phyloP scores from a whole-genome alignment of 2,797 vertebrate species.

The Diglossa cyanea region DNA sequence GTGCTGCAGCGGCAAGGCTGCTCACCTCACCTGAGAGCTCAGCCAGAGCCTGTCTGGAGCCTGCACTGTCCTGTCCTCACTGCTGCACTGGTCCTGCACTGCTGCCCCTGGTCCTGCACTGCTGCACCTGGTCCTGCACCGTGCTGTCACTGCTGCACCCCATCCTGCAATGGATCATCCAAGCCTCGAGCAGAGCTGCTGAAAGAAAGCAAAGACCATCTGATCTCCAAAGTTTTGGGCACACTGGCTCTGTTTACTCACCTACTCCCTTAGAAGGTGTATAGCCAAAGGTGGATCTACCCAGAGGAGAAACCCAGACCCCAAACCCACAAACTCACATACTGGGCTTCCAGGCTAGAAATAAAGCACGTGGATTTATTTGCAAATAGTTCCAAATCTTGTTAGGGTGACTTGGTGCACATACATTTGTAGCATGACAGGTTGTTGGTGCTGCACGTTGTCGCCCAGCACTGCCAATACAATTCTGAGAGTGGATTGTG shows the following conservation, averaged over 20 bases:
- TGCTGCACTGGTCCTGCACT: neutral
- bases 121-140: neutral
- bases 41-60: neutral
- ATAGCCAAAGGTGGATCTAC: neutral
- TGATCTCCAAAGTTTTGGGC: neutral
- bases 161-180: neutral
- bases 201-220: neutral
- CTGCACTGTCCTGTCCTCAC: neutral
- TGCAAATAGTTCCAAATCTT: neutral
- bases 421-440: neutral
- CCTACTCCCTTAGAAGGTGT: neutral
- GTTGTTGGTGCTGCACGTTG: neutral
- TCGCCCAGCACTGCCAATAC: neutral
- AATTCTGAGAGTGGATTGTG: neutral
- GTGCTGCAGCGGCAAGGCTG: neutral
- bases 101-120: neutral
- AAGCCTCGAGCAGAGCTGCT: neutral
- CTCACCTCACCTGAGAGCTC: neutral
- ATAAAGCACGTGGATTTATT: neutral
- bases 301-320: neutral
- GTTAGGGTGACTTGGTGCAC: constrained; percentile 3
- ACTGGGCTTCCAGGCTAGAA: neutral
- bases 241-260: neutral
- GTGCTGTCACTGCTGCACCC: neutral
- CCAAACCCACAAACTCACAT: neutral